Evolutionary conservation across 2,888 invertebrate species (phyloP), one percentile per base, ranked within the genome.

Genomic region (Polymixis lichenea): DNA sequence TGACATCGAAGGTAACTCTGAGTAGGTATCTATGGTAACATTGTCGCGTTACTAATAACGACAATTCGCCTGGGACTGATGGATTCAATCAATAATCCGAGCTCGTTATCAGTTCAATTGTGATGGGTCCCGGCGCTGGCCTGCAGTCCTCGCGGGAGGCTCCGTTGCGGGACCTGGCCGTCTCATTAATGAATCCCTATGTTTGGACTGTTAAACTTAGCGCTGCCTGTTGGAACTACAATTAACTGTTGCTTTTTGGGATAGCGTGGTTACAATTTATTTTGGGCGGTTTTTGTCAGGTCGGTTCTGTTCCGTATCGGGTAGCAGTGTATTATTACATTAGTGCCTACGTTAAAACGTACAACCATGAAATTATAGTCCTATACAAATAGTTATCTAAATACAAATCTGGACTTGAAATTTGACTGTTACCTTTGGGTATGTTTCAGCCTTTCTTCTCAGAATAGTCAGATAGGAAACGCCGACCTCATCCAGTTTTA

Each of bases 81-180:
- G 89, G 88, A 91, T 91, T 91, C 91, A 93, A 93, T 93, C 93
- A 93, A 93, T 93, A 92, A 90, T 88, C 89, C 90, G 83, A 84
- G 89, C 91, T 92, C 91, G 92, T 93, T 92, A 92, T 91, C 89
- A 89, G 90, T 89, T 90, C 90, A 89, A 92, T 91, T 91, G 91
- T 92, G 91, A 91, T 91, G 90, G 89, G 91, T 90, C 88, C 90
- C 61, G n/a, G 67, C 67, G 19, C 90, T 75, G 88, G 85, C 87
- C 85, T 77, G 78, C 60, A 61, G 75, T 67, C n/a, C 87, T 77
- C 77, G n/a, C 51, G 87, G 88, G 87, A 85, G 56, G 72, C 83
- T 83, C 80, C 82, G 81, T 43, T 61, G 62, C 79, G 85, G 81
- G 67, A 75, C 28, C 9, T 55, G 53, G 49, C 67, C 49, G 74